phyloP scores from a whole-genome alignment of 53 echinoderm and acorn worm genomes.

The Holothuria leucospilota region DNA sequence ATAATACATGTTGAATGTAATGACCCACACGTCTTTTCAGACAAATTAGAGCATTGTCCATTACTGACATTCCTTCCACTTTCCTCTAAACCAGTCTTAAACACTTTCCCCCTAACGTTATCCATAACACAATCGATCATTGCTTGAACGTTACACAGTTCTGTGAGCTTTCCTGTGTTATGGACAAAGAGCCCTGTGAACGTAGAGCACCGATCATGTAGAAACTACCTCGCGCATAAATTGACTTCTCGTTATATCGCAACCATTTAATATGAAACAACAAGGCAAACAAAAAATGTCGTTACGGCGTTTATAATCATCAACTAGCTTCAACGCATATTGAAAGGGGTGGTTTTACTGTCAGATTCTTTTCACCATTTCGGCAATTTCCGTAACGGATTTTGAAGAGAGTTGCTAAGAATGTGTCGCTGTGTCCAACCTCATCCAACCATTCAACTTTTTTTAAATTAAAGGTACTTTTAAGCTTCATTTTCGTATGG shows the following conservation, averaged over 20 bases:
- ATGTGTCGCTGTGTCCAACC: slow-evolving; percentile 11
- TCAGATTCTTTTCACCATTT: neutral
- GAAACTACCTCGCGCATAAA: slow-evolving; percentile 47
- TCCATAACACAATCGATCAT: too few species aligned
- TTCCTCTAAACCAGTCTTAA: too few species aligned
- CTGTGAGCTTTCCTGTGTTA: too few species aligned
- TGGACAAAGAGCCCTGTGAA: slow-evolving; percentile 21
- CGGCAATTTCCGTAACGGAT: neutral
- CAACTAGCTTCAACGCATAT: slow-evolving; percentile 41
- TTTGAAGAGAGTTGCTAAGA: slow-evolving; percentile 16
- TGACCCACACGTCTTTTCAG: too few species aligned
- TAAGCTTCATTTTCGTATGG: slow-evolving; percentile 12
- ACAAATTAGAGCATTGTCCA: too few species aligned
- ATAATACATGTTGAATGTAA: too few species aligned
- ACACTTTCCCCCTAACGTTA: too few species aligned
- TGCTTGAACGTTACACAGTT: too few species aligned
- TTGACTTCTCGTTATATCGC: slow-evolving; percentile 45
- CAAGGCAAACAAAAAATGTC: slow-evolving; percentile 50
- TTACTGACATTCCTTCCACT: too few species aligned
- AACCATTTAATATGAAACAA: slow-evolving; percentile 42
- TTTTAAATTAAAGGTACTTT: slow-evolving; percentile 29
- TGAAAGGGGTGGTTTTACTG: slow-evolving; percentile 27
- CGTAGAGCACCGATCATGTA: slow-evolving; percentile 29
- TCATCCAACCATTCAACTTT: slow-evolving; percentile 1
- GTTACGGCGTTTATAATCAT: slow-evolving; percentile 47